Percentiles rank a stretch among this genome's conserved stretches.
Conservation (phyloP, 2,888 invertebrate genomes). For the Hyposoter didymator region DNA sequence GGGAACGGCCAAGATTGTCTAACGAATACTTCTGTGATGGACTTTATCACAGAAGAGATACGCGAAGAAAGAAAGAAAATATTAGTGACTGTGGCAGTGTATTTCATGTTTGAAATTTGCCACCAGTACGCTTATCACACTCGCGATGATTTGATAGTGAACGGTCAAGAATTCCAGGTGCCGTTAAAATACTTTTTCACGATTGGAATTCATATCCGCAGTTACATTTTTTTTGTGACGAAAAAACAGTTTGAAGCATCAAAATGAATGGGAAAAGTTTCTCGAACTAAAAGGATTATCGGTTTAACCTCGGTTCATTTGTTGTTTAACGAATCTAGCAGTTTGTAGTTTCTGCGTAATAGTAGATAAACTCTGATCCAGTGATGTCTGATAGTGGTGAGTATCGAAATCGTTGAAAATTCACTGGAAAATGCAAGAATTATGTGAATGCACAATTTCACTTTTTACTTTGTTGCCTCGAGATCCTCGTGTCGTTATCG, state of each 20-base stretch:
- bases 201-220: too few species aligned
- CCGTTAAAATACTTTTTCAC: too few species aligned
- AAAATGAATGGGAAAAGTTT: not conserved
- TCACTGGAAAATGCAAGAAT: not conserved
- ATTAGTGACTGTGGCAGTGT: too few species aligned
- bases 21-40: not conserved
- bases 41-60: too few species aligned
- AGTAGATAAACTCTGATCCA: constrained; percentile 18
- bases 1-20: not conserved
- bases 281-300: not conserved
- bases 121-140: too few species aligned
- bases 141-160: too few species aligned
- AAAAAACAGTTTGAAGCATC: too few species aligned
- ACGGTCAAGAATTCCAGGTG: too few species aligned
- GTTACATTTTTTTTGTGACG: too few species aligned
- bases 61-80: too few species aligned
- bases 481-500: not conserved
- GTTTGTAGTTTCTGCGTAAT: constrained; percentile 2
- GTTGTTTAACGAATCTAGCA: not conserved
- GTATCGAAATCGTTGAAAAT: constrained; percentile 10
- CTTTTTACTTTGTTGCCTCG: not conserved
- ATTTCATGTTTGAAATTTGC: too few species aligned
- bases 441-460: too few species aligned
- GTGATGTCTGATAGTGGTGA: constrained; percentile 6
- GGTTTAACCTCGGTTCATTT: not conserved